Base-by-base conservation (phyloP, 92 coral and sea anemone species). In the Porites cylindrica region DNA sequence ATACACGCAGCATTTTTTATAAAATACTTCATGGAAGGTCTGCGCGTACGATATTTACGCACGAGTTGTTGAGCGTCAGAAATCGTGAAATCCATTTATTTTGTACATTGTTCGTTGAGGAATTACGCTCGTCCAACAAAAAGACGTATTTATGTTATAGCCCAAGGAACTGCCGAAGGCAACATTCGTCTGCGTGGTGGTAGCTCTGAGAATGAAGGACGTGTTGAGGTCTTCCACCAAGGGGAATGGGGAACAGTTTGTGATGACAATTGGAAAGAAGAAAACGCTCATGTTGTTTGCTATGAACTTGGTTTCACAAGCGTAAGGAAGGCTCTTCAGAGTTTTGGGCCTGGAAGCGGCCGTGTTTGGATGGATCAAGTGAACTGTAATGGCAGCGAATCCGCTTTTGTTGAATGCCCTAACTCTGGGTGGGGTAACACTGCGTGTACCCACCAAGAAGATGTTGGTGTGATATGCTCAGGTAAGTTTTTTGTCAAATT, bases 171-270 rank as follows among this genome's bases (percentile, higher is more conserved):
- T 18, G 85, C 91, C 17, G 98, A 95, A 32, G 98, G 98, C 14
- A 91, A 86, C 26, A 82, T 95, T 66, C 91, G 96, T 1, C 90
- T 95, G 23, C 26, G 21, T 21, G 98, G 98, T 10, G 98, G 98
- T 16, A 79, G 91, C 83, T 93, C 96, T 1, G 72, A 67, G 17
- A 91, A 83, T 24, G 95, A 93, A 67, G 98, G 98, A 71, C 94
- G 98, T 23, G 89, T 95, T 16, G 98, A 95, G 78, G 90, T 95
- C 58, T 95, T 88, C 71, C 94, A 91, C 71, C 93, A 85, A 10
- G 98, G 98, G 50, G 98, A 95, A 68, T 95, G 98, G 96, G 98
- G 98, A 23, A 93, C 98, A 76, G 92, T 95, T 26, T 95, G 98
- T 66, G 94, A 93, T 24, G 94, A 93, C 56, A 17, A 19, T 23